Conservation (phyloP, 2,797 vertebrate species). For the Hapalemur alaotrensis region DNA sequence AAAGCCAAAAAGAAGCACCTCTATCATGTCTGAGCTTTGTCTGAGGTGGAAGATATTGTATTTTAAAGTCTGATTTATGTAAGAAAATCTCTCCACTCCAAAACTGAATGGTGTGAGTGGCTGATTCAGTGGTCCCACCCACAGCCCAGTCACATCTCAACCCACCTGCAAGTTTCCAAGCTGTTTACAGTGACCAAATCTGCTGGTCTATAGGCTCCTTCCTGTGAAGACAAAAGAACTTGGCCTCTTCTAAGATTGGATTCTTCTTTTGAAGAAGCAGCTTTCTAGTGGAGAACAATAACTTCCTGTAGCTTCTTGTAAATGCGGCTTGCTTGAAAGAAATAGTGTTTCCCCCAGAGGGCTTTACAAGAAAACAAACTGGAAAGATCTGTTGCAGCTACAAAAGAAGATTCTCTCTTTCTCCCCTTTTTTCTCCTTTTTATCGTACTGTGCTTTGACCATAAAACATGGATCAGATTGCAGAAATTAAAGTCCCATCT, state of each 20-base stretch:
- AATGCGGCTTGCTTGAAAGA: conserved; percentile 22
- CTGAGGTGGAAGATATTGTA: not conserved
- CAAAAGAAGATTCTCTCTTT: not conserved
- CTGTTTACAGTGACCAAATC: not conserved
- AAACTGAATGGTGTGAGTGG: not conserved
- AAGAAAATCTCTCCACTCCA: not conserved
- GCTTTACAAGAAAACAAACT: not conserved
- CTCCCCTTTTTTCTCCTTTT: not conserved
- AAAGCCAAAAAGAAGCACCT: not conserved
- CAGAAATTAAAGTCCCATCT: conserved; percentile 58
- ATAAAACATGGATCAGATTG: conserved; percentile 52
- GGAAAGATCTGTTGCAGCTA: conserved; percentile 10
- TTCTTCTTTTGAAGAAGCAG: not conserved
- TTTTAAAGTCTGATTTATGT: not conserved
- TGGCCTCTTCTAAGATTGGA: conserved; percentile 12
- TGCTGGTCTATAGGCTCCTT: not conserved
- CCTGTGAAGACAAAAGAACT: not conserved
- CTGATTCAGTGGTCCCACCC: not conserved
- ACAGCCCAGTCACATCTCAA: not conserved
- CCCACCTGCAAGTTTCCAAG: not conserved
- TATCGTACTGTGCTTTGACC: conserved; percentile 35
- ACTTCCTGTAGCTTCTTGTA: conserved; percentile 36
- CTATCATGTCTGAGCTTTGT: not conserved
- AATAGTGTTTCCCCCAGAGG: not conserved
- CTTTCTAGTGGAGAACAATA: not conserved